These are phyloP conservation scores for Globia sparganii DNA, from an alignment of 2,888 invertebrate species.

Conservation along the genomic window DNA sequence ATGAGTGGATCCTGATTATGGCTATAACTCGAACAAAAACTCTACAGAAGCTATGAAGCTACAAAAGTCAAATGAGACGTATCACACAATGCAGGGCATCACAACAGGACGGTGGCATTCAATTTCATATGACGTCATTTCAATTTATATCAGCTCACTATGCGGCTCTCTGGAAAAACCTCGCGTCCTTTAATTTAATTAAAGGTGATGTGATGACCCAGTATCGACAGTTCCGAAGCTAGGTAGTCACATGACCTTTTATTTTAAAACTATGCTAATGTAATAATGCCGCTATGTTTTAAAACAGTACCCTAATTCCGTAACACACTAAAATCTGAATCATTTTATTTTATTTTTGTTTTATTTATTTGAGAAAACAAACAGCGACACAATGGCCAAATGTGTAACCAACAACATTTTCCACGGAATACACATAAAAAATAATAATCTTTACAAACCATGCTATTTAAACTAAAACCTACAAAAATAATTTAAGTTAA, in stretches of 20 bases:
- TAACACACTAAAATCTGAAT: too few relatives aligned
- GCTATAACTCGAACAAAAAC: background rate
- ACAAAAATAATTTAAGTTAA: too few relatives aligned
- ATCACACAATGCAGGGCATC: constrained; percentile 1
- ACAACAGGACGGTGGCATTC: constrained; percentile 27
- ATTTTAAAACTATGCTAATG: background rate
- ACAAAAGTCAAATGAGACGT: background rate
- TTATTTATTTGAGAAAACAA: too few relatives aligned
- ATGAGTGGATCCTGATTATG: background rate
- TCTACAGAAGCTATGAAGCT: background rate
- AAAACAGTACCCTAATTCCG: too few relatives aligned
- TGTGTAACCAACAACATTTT: too few relatives aligned
- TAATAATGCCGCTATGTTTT: background rate
- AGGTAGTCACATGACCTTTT: background rate
- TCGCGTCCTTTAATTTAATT: constrained; percentile 34
- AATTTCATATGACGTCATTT: constrained; percentile 40
- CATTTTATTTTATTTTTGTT: too few relatives aligned
- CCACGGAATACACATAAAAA: too few relatives aligned
- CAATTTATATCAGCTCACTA: constrained; percentile 26
- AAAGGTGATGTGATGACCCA: constrained; percentile 9
- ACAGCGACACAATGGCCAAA: too few relatives aligned
- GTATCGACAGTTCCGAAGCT: background rate
- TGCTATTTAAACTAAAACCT: too few relatives aligned
- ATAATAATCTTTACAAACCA: too few relatives aligned
- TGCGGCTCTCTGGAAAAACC: constrained; percentile 28